Evolutionary conservation across 2,888 invertebrate genomes (phyloP).

Genomic region (Oeneis ivallda): DNA sequence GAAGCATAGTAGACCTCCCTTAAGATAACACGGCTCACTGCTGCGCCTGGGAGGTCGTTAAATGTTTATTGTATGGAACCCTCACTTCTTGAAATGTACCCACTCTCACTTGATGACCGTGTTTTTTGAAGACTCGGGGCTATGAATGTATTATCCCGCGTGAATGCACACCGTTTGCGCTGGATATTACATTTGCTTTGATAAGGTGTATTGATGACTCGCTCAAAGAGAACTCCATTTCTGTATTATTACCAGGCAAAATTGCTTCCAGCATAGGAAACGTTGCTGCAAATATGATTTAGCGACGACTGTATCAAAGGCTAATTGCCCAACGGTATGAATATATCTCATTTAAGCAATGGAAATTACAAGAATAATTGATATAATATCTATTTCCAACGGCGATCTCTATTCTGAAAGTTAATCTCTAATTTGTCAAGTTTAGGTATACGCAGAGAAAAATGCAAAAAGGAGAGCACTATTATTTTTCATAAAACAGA

Average conservation of each 20-base stretch:
- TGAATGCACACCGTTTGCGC: slow-evolving; percentile 12
- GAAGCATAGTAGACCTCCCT: not conserved
- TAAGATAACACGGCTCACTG: not conserved
- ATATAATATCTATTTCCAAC: not conserved
- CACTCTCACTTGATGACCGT: slow-evolving; percentile 10
- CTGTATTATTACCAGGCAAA: slow-evolving; percentile 60
- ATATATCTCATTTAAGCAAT: slow-evolving; percentile 38
- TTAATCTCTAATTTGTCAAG: not conserved
- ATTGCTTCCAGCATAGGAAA: slow-evolving; percentile 63
- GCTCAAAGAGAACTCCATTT: slow-evolving; percentile 60
- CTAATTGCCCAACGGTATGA: slow-evolving; percentile 61
- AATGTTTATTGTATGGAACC: not conserved
- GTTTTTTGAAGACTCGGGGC: slow-evolving; percentile 14
- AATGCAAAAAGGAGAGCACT: too few species aligned
- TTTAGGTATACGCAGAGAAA: too few species aligned
- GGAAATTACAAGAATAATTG: slow-evolving; percentile 28
- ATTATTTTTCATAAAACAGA: not conserved
- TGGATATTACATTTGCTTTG: slow-evolving; percentile 39
- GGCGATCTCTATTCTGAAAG: slow-evolving; percentile 3
- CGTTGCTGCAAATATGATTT: slow-evolving; percentile 68
- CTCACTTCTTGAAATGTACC: not conserved
- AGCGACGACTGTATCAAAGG: slow-evolving; percentile 67
- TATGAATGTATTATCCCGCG: slow-evolving; percentile 23
- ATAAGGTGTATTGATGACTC: slow-evolving; percentile 48
- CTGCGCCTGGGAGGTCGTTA: not conserved